Evolutionary conservation across 2,888 invertebrate species (phyloP).

Genomic region (Plebejus anna): DNA sequence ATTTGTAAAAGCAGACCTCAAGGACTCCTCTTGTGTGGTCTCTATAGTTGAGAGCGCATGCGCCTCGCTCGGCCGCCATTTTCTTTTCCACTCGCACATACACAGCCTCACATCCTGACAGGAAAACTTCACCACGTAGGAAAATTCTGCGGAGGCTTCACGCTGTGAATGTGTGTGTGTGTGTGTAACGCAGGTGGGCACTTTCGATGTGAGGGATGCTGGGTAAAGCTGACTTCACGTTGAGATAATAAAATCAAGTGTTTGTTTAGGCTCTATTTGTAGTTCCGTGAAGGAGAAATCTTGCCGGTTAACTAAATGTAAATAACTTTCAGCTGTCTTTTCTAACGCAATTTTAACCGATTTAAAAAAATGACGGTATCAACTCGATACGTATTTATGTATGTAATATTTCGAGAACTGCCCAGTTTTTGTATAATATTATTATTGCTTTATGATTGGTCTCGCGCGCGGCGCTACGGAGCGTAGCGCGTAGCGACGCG

Average conservation of each 20-base stretch:
- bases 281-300: slow-evolving; percentile 30
- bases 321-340: slow-evolving; percentile 5
- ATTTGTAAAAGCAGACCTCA: slow-evolving; percentile 31
- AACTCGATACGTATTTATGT: too few relatives aligned
- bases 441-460: too few relatives aligned
- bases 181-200: slow-evolving; percentile 41
- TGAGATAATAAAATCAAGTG: slow-evolving; percentile 42
- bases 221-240: slow-evolving; percentile 56
- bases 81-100: slow-evolving; percentile 62
- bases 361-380: too few relatives aligned
- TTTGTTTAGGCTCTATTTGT: slow-evolving; percentile 39
- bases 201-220: slow-evolving; percentile 62
- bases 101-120: slow-evolving; percentile 37
- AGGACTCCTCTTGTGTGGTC: slow-evolving; percentile 31
- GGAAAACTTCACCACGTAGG: slow-evolving; percentile 42
- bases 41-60: slow-evolving; percentile 50
- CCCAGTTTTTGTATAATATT: too few relatives aligned
- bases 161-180: slow-evolving; percentile 35
- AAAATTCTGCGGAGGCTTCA: slow-evolving; percentile 49
- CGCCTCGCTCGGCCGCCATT: slow-evolving; percentile 65
- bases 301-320: slow-evolving; percentile 33
- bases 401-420: too few relatives aligned
- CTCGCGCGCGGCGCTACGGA: too few relatives aligned
- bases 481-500: too few relatives aligned
- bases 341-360: not conserved